Evolutionary conservation across 1,140 invertebrate species (phyloP).

Genomic region (Tenebrio molitor): DNA sequence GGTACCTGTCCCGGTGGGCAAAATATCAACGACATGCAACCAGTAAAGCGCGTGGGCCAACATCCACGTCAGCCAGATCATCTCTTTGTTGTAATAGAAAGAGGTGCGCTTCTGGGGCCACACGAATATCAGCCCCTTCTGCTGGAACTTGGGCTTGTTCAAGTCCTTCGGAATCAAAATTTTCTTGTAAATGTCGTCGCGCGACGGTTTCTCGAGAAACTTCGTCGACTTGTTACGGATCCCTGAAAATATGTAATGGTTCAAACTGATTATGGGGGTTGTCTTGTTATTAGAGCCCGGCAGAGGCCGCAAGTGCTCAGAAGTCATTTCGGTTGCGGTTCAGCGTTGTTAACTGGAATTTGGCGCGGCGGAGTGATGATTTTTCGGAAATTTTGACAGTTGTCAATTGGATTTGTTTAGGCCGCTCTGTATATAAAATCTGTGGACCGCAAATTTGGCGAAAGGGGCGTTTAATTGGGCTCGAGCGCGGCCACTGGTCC

Average conservation of each 20-base stretch:
- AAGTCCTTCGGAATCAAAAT: constrained; percentile 3
- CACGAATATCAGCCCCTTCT: constrained; percentile 61
- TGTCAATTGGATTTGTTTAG: too few relatives aligned
- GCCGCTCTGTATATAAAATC: too few relatives aligned
- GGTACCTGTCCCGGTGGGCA: constrained; percentile 59
- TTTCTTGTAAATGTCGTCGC: constrained; percentile 25
- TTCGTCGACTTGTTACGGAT: background rate
- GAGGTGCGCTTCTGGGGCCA: constrained; percentile 57
- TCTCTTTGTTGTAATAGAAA: constrained; percentile 55
- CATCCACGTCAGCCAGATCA: constrained; percentile 55
- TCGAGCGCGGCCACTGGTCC: too few relatives aligned
- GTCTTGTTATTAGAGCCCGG: background rate
- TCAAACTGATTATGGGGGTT: constrained; percentile 17
- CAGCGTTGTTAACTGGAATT: constrained; percentile 4
- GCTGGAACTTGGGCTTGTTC: constrained; percentile 49
- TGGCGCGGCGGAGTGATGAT: background rate
- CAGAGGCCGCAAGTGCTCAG: background rate
- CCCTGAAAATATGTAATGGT: constrained; percentile 33
- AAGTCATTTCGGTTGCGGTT: constrained; percentile 1
- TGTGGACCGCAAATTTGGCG: too few relatives aligned
- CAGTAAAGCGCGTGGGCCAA: constrained; percentile 60
- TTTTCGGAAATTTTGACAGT: constrained; percentile 12
- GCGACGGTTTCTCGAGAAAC: constrained; percentile 6
- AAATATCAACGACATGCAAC: constrained; percentile 56
- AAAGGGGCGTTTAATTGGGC: too few relatives aligned